Evolutionary conservation across 2,797 vertebrate genomes (phyloP).

Genomic region (Tapirus indicus): DNA sequence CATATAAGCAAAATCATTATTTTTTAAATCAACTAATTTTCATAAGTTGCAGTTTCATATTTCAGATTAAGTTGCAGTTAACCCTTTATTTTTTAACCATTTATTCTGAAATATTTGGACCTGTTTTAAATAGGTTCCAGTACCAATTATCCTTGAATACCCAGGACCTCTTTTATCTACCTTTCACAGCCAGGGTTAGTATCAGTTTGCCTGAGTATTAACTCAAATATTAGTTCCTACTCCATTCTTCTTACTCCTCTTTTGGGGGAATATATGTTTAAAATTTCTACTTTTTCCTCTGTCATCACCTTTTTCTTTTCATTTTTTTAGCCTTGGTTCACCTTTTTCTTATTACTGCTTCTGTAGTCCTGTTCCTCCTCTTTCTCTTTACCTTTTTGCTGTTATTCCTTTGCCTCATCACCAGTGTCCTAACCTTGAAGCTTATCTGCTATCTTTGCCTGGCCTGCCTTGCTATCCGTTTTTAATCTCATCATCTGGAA

Average conservation of each 20-base stretch:
- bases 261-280: not conserved
- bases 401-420: not conserved
- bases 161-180: not conserved
- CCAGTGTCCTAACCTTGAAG: not conserved
- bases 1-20: not conserved
- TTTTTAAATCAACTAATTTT: not conserved
- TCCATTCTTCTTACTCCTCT: not conserved
- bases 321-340: not conserved
- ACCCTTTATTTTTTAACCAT: slow-evolving; percentile 9
- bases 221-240: not conserved
- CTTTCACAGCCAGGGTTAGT: not conserved
- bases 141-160: not conserved
- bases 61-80: slow-evolving; percentile 24
- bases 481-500: not conserved
- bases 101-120: slow-evolving; percentile 7
- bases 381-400: not conserved
- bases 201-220: not conserved
- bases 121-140: slow-evolving; percentile 36
- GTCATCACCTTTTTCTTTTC: not conserved
- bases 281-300: not conserved
- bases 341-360: not conserved
- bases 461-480: not conserved
- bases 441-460: not conserved
- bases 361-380: not conserved
- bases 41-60: not conserved